Conservation (phyloP, 2,888 invertebrate genomes). For the Blastobasis lacticolella region DNA sequence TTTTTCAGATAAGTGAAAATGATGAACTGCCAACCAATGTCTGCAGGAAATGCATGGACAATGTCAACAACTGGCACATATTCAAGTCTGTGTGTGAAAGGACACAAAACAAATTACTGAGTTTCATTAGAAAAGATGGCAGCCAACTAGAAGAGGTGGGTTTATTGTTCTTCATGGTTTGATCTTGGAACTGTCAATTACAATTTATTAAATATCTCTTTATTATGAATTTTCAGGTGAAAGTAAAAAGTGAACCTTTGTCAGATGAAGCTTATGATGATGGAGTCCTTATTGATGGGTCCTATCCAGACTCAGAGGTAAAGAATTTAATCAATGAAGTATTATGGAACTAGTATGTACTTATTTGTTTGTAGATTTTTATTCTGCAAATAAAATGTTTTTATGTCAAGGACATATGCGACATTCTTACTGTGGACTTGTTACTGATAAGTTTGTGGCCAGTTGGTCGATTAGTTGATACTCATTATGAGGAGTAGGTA, state of each 20-base stretch:
- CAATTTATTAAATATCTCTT: slow-evolving; percentile 28
- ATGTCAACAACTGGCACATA: slow-evolving; percentile 78
- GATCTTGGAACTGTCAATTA: slow-evolving; percentile 45
- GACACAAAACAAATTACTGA: slow-evolving; percentile 77
- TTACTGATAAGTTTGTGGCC: no score
- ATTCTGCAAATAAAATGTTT: no score
- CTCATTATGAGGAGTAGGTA: no score
- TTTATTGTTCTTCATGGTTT: slow-evolving; percentile 42
- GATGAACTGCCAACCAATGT: slow-evolving; percentile 79
- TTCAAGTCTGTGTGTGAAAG: slow-evolving; percentile 78
- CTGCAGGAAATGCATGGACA: slow-evolving; percentile 77
- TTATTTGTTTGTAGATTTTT: slow-evolving; percentile 5
- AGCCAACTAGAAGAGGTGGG: slow-evolving; percentile 71
- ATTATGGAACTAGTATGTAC: slow-evolving; percentile 20
- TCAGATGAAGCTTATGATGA: slow-evolving; percentile 71
- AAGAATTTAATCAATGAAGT: no score
- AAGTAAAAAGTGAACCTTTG: slow-evolving; percentile 74
- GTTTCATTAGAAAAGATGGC: slow-evolving; percentile 71
- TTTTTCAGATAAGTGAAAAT: slow-evolving; percentile 75
- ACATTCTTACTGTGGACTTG: no score
- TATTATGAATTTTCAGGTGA: slow-evolving; percentile 62
- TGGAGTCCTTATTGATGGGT: slow-evolving; percentile 68
- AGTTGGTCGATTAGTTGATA: no score
- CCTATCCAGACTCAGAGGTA: slow-evolving; percentile 63
- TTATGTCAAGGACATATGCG: no score